Percentiles rank a stretch among this genome's conserved stretches.
Conservation (phyloP, 2,888 invertebrate genomes). For the Merodon equestris region DNA sequence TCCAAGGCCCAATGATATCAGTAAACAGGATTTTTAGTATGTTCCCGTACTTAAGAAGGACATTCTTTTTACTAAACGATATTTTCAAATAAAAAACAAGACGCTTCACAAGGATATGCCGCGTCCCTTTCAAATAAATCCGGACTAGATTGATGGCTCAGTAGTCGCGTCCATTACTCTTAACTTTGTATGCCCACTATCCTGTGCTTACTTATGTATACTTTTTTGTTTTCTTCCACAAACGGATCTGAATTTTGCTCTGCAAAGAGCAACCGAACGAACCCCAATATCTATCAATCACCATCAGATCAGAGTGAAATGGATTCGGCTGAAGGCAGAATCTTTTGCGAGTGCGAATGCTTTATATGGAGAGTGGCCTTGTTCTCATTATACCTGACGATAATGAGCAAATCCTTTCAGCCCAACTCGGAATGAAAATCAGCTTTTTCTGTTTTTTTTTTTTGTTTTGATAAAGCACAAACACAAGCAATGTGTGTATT, state of each 20-base stretch:
- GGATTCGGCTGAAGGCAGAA: slow-evolving; percentile 20
- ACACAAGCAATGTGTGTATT: no score
- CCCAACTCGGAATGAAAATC: slow-evolving; percentile 3
- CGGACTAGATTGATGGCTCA: slow-evolving; percentile 58
- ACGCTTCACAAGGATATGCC: no score
- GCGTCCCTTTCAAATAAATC: no score
- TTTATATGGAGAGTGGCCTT: background rate
- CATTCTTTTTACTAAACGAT: slow-evolving; percentile 33
- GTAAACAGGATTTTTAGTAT: slow-evolving; percentile 18
- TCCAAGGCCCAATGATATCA: slow-evolving; percentile 14
- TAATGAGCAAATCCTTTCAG: slow-evolving; percentile 42
- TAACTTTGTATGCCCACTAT: slow-evolving; percentile 27
- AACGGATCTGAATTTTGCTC: no score
- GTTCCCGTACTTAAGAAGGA: background rate
- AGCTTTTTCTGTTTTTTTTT: no score
- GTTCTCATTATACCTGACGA: slow-evolving; percentile 13
- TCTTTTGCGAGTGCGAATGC: slow-evolving; percentile 6
- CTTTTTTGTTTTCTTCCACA: background rate
- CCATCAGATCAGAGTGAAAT: slow-evolving; percentile 46
- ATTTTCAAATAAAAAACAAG: slow-evolving; percentile 15
- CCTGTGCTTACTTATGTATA: background rate
- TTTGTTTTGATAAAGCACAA: no score
- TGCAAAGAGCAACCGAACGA: background rate
- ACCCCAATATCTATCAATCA: slow-evolving; percentile 25
- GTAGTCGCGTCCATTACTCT: slow-evolving; percentile 51